phyloP scores from a whole-genome alignment of 2,888 invertebrate species.

The Ormyrus rosae region DNA sequence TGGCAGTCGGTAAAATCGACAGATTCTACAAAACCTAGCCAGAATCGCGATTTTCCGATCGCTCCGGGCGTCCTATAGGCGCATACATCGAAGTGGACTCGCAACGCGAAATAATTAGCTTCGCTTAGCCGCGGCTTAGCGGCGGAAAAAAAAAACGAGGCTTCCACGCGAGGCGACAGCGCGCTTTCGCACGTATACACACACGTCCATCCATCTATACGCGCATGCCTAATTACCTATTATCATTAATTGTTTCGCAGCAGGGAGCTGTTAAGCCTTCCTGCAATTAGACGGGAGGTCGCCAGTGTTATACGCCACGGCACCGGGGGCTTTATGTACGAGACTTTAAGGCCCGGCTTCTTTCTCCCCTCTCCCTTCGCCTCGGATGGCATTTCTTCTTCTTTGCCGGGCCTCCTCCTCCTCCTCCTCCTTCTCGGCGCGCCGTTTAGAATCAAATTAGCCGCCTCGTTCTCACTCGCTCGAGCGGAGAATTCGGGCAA shows the following conservation, averaged over 20 bases:
- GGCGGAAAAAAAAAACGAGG: constrained; percentile 20
- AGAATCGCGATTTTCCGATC: too few relatives aligned
- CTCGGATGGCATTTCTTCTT: background rate
- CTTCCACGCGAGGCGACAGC: background rate
- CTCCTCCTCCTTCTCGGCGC: constrained; percentile 7
- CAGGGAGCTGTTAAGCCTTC: constrained; percentile 60
- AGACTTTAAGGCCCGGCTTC: too few relatives aligned
- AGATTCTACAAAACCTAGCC: too few relatives aligned
- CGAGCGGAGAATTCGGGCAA: constrained; percentile 59
- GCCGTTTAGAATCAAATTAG: constrained; percentile 62
- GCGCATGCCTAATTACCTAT: constrained; percentile 60
- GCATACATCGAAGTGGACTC: too few relatives aligned
- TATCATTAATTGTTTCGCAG: constrained; percentile 64
- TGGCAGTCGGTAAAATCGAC: background rate
- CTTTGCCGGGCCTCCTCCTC: background rate
- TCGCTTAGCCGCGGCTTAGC: background rate
- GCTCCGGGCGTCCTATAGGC: too few relatives aligned
- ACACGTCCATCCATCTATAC: constrained; percentile 7
- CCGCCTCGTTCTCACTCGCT: constrained; percentile 61
- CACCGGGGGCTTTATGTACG: constrained; percentile 46
- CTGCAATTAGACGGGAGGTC: constrained; percentile 59
- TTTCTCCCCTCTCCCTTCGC: background rate
- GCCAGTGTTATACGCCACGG: constrained; percentile 39
- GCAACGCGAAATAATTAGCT: too few relatives aligned
- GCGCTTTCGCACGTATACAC: constrained; percentile 1